Evolutionary conservation across 2,113 vertebrate genomes (phyloP).

Genomic region (Gasterosteus aculeatus): DNA sequence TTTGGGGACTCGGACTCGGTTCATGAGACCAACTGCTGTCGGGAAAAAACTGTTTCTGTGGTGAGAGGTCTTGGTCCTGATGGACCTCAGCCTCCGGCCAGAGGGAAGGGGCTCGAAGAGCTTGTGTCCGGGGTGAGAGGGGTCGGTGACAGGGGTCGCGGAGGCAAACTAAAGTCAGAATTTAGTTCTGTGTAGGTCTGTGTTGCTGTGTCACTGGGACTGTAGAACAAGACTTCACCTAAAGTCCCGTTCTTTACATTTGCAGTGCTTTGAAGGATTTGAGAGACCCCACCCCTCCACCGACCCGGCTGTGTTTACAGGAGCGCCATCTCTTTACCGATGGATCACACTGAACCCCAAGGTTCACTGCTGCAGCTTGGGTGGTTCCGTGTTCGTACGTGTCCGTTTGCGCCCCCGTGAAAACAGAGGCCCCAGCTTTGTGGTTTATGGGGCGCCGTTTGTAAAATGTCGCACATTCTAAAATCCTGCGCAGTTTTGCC

Average conservation of each 20-base stretch:
- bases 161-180: too few relatives aligned
- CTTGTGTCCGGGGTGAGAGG: too few relatives aligned
- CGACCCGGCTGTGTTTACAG: constrained; percentile 42
- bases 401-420: constrained; percentile 9
- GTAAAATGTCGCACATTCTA: too few relatives aligned
- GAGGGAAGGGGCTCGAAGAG: too few relatives aligned
- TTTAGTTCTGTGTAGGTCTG: not conserved
- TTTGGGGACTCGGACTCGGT: too few relatives aligned
- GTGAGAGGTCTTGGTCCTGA: too few relatives aligned
- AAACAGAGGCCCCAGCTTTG: constrained; percentile 6
- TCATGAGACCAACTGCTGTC: too few relatives aligned
- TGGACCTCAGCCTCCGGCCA: too few relatives aligned
- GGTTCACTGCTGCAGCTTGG: constrained; percentile 54
- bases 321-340: constrained; percentile 34
- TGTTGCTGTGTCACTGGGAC: not conserved
- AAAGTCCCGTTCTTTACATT: not conserved
- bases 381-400: constrained; percentile 57
- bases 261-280: constrained; percentile 28
- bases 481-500: too few relatives aligned
- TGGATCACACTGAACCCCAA: constrained; percentile 32
- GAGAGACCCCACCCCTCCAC: not conserved
- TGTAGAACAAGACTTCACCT: not conserved
- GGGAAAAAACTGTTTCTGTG: too few relatives aligned
- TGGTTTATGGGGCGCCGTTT: not conserved
- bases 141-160: too few relatives aligned